Conservation (phyloP, 1,140 invertebrate genomes). For the Bombus terrestris region DNA sequence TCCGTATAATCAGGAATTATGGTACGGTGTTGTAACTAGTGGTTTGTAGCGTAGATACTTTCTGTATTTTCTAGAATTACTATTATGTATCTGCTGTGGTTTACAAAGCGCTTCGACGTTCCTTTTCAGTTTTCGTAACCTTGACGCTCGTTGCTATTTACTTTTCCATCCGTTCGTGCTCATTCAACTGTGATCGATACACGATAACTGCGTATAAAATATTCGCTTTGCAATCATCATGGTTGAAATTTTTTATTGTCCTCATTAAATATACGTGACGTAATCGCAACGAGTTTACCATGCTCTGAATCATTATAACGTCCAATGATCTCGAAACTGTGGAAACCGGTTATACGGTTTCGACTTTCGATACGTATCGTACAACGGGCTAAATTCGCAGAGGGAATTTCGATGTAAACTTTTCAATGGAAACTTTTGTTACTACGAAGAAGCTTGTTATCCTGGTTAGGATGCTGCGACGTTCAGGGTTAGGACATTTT, state of each 20-base stretch:
- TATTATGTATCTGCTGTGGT: no score
- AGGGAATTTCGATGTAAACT: background rate
- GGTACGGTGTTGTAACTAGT: conserved; percentile 46
- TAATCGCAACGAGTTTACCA: background rate
- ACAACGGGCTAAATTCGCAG: background rate
- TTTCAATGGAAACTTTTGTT: conserved; percentile 10
- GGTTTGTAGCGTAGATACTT: background rate
- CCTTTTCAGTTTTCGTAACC: background rate
- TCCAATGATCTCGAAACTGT: background rate
- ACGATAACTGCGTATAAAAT: background rate
- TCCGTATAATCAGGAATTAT: conserved; percentile 46
- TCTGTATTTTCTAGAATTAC: background rate
- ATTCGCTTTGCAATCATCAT: background rate
- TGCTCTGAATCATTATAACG: background rate
- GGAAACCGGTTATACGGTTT: background rate
- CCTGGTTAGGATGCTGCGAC: background rate
- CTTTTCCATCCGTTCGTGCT: background rate
- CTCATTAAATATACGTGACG: background rate
- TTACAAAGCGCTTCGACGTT: background rate
- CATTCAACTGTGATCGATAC: conserved; percentile 8
- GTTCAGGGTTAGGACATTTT: conserved; percentile 25
- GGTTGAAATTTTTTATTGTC: background rate
- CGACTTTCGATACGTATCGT: background rate
- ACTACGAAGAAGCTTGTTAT: background rate
- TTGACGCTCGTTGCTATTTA: background rate